phyloP scores from a whole-genome alignment of 2,113 vertebrate genomes.

The Psilopogon haemacephalus region DNA sequence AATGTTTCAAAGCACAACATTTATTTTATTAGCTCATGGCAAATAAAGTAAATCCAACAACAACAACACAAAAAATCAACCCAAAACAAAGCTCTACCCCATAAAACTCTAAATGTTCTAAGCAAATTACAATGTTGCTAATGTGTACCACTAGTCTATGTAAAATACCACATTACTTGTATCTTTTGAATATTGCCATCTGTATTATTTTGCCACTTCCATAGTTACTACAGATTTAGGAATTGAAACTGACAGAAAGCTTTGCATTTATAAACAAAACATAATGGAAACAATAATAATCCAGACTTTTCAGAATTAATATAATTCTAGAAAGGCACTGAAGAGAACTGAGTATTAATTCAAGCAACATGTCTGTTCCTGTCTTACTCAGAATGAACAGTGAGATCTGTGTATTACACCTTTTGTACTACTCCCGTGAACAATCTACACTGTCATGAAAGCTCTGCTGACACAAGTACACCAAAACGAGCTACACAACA shows the following conservation, averaged over 20 bases:
- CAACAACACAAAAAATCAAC: neutral
- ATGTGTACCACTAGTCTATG: neutral
- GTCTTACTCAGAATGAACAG: neutral
- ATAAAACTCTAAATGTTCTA: neutral
- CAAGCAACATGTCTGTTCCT: accelerated
- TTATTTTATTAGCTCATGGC: neutral
- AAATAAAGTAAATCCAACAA: neutral
- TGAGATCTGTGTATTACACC: accelerated
- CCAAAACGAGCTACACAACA: neutral
- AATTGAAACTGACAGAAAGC: neutral
- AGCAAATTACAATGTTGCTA: neutral
- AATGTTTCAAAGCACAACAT: neutral
- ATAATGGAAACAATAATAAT: neutral
- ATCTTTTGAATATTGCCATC: neutral
- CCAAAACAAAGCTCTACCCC: accelerated
- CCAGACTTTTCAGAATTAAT: neutral
- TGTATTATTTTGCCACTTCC: neutral
- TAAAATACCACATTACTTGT: neutral
- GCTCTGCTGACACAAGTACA: neutral
- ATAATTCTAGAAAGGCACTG: neutral
- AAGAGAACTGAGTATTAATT: neutral
- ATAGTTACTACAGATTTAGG: neutral
- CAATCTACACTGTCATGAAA: neutral
- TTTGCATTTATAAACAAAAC: neutral
- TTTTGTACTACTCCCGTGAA: neutral